These are phyloP conservation scores for Anguilla rostrata DNA, from an alignment of 2,113 vertebrate genomes.

Conservation along the genomic window DNA sequence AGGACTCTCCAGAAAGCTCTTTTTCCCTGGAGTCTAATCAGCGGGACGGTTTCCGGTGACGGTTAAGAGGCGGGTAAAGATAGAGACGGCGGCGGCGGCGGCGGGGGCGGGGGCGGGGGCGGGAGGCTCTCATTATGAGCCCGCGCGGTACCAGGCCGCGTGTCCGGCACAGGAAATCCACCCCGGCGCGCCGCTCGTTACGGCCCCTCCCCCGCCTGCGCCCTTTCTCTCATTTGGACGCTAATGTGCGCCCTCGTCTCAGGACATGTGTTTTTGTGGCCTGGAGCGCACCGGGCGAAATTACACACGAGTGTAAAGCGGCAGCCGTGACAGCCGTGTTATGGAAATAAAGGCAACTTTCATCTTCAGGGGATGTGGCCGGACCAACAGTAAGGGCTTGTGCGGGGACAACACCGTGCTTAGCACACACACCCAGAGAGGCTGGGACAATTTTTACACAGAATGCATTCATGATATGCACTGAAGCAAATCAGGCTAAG, in stretches of 20 bases:
- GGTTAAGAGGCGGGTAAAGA: not conserved
- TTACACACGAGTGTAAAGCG: conserved; percentile 56
- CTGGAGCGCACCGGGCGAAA: conserved; percentile 52
- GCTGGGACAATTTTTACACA: too few relatives aligned
- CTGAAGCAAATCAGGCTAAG: too few relatives aligned
- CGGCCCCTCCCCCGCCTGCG: conserved; percentile 21
- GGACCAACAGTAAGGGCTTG: conserved; percentile 3
- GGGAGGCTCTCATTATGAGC: not conserved
- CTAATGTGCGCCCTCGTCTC: conserved; percentile 51
- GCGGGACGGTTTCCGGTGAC: not conserved
- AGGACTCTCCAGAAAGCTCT: not conserved
- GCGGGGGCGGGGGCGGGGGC: too few relatives aligned
- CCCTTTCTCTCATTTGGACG: conserved; percentile 45
- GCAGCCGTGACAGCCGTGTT: conserved; percentile 27
- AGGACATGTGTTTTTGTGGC: conserved; percentile 60
- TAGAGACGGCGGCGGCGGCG: not conserved
- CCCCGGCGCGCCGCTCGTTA: conserved; percentile 17
- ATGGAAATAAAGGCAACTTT: conserved; percentile 48
- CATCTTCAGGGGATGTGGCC: conserved; percentile 37
- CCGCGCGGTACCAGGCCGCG: not conserved
- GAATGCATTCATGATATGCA: too few relatives aligned
- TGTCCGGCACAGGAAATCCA: conserved; percentile 29
- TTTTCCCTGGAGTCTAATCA: not conserved
- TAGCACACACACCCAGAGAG: too few relatives aligned
- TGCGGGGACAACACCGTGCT: not conserved